These are phyloP conservation scores for Anadara kagoshimensis DNA, from an alignment of 1,140 invertebrate genomes.

Conservation along the genomic window DNA sequence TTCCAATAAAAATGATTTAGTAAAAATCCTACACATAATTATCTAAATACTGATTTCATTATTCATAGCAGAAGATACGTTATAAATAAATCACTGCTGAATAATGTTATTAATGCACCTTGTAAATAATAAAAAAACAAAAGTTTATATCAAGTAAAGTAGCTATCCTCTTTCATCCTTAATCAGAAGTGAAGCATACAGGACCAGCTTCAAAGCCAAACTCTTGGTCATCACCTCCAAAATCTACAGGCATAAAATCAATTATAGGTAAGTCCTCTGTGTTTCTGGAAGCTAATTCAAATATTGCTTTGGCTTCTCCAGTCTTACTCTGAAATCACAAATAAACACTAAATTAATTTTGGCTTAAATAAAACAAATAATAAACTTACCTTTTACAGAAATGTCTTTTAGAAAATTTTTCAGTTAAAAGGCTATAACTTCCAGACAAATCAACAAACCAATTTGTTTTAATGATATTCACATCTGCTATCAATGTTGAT, in stretches of 20 bases:
- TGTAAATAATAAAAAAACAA: too few relatives aligned
- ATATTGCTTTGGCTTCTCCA: constrained; percentile 82
- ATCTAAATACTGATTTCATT: too few relatives aligned
- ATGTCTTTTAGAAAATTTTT: background rate
- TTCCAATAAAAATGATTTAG: too few relatives aligned
- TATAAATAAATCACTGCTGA: too few relatives aligned
- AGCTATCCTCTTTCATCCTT: too few relatives aligned
- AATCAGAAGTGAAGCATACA: constrained; percentile 80
- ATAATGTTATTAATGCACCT: too few relatives aligned
- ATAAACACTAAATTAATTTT: background rate
- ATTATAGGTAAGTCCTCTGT: constrained; percentile 83
- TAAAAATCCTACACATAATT: too few relatives aligned
- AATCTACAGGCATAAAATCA: constrained; percentile 87
- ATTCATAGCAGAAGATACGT: too few relatives aligned
- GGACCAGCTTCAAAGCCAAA: constrained; percentile 90
- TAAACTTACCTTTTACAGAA: background rate
- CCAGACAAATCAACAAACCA: background rate
- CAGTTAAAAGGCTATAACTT: background rate
- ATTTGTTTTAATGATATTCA: too few relatives aligned
- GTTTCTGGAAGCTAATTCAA: constrained; percentile 83
- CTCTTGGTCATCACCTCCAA: constrained; percentile 84
- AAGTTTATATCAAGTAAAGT: too few relatives aligned
- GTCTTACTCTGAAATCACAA: constrained; percentile 74
- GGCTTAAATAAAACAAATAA: too few relatives aligned
- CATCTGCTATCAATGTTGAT: too few relatives aligned